Base-by-base conservation (phyloP, 2,113 vertebrate species). In the Nothocercus julius region DNA sequence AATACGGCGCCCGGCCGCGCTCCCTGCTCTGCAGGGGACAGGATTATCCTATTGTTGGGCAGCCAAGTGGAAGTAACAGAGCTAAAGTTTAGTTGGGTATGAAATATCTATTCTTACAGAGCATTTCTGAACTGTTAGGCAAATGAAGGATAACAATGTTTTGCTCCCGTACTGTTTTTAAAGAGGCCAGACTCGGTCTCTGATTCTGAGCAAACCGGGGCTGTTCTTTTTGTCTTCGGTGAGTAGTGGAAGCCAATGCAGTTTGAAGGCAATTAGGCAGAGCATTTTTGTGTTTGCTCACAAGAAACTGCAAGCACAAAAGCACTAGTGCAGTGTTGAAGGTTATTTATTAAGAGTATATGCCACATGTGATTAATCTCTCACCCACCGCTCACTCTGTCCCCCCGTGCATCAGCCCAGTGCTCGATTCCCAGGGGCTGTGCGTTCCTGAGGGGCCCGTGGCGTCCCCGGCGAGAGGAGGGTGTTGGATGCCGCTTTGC, bases 221-320 rank as follows among this genome's bases (percentile, higher is more conserved):
- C 7, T 40, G 40, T 0, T 3, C 44, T 44, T 44, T 44, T 44
- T 81, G 53, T 81, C 76, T 14, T 38, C 58, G 40, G 38, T 30
- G 47, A 68, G 25, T 3, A 54, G 79, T 0, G 61, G 93, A 90
- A 73, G 36, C 67, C 93, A 67, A 97, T 91, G 36, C 34, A 38
- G 92, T 59, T 83, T 92, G 95, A 94, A 96, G 92, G 95, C 93
- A 95, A 93, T 96, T 92, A 95, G 79, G n/a, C 59, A 51, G 85
- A 81, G 63, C 74, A 84, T 95, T 79, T 91, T 97, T 92, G 95
- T 95, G 90, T 96, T 88, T 94, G 80, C 96, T 93, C 62, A 93
- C 97, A 97, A 92, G 95, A 91, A 94, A 94, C 73, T 92, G 95
- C 83, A 84, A 95, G 92, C 83, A 82, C 74, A 87, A 27, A 94